Base-by-base conservation (phyloP, 2,888 invertebrate genomes). In the Caradrina kadenii region DNA sequence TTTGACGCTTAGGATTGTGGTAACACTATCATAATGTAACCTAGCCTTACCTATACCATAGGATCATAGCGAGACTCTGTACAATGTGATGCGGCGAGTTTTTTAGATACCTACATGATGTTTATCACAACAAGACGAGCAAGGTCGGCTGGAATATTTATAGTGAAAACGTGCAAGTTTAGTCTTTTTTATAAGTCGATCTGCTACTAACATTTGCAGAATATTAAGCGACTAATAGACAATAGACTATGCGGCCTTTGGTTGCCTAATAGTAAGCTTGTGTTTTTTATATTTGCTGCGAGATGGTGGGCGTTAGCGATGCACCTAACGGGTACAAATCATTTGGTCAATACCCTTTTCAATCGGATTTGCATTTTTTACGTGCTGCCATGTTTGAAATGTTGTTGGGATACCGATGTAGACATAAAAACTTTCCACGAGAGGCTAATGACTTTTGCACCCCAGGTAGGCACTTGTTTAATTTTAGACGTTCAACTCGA, bases 401-500 rank as follows among this genome's bases (percentile, higher is more conserved):
- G 62, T 67, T 70, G 73, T 68, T 60, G 62, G 69, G 69, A 73
- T 73, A 79, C 62, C 53, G 19, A 74, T 58, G 62, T 78, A 75
- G 68, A 73, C 69, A 71, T 76, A 79, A 84, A 86, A 82, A 84
- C 78, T 83, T 86, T 85, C 83, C 81, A 80, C 64, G 50, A 83
- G 85, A 87, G 90, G 90, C 86, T 87, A 88, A 87, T 86, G 90
- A 89, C 90, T 86, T 80, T 62, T 75, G 67, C 76, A 80, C 73
- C 73, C 61, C 80, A 73, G 69, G 72, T 71, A 73, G 73, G 53
- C 80, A 79, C 62, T 77, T 78, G 75, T 73, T 65, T 76, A 26
- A 68, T 76, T 73, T 74, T 71, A 69, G 75, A 69, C 49, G 52
- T 63, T 69, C 42, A 64, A 70, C 64, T 65, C 62, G 54, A 68